These are phyloP conservation scores for Parus major DNA, from an alignment of 2,113 vertebrate genomes.

Conservation along the genomic window DNA sequence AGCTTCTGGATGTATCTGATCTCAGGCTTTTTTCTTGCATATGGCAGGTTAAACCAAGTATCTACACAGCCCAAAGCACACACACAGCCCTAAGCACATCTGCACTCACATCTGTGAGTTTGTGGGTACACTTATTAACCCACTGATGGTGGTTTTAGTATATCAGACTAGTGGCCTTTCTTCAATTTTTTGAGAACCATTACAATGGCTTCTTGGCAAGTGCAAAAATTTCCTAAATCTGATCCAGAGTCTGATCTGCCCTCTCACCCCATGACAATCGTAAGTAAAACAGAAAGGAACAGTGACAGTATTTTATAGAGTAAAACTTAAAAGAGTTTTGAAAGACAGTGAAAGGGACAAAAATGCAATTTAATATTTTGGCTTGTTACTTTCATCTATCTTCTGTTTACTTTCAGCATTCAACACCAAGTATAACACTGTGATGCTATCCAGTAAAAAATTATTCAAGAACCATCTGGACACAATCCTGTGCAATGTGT, in stretches of 20 bases:
- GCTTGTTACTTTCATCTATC: neutral
- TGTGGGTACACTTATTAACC: neutral
- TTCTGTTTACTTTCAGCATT: neutral
- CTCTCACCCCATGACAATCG: fast-evolving
- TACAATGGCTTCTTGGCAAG: neutral
- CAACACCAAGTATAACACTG: neutral
- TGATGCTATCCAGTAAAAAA: neutral
- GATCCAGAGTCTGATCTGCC: neutral
- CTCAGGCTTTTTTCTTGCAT: neutral
- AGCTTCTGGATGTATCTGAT: neutral
- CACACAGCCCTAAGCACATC: neutral
- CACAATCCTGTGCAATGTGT: neutral
- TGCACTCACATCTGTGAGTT: neutral
- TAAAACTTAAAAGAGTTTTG: neutral
- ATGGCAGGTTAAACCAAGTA: neutral
- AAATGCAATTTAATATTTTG: neutral
- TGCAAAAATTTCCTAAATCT: neutral
- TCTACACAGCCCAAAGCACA: neutral
- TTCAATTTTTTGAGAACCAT: neutral
- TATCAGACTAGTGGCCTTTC: neutral
- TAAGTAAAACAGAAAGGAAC: neutral
- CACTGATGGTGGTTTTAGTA: fast-evolving
- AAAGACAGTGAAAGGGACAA: neutral
- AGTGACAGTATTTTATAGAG: neutral
- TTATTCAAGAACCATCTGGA: neutral